These are phyloP conservation scores for Serilophus lunatus DNA, from an alignment of 2,113 vertebrate genomes.

Conservation along the genomic window DNA sequence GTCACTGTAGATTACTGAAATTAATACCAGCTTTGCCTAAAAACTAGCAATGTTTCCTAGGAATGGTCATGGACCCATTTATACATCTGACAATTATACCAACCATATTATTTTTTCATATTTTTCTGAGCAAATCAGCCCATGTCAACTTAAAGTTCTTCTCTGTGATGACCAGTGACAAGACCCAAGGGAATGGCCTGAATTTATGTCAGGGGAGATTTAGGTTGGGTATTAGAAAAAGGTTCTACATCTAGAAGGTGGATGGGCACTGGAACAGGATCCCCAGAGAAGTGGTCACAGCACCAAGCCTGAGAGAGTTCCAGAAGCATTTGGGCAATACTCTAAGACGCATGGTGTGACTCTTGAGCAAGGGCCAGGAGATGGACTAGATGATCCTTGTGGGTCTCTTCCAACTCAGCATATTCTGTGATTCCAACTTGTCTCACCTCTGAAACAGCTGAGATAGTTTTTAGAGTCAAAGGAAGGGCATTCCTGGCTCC, in stretches of 20 bases:
- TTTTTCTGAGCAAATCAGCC: background rate
- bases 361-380: background rate
- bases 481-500: background rate
- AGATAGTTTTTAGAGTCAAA: background rate
- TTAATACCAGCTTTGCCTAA: background rate
- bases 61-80: background rate
- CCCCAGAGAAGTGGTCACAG: background rate
- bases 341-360: background rate
- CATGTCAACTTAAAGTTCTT: background rate
- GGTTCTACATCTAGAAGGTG: background rate
- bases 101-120: accelerated
- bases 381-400: background rate
- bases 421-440: background rate
- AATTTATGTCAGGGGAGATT: background rate
- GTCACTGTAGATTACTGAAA: background rate
- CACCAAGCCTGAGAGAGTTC: background rate
- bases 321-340: background rate
- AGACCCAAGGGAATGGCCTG: background rate
- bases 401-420: background rate
- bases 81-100: background rate
- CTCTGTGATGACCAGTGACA: background rate
- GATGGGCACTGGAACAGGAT: background rate
- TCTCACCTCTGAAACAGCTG: background rate
- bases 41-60: background rate
- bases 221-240: background rate